phyloP scores from a whole-genome alignment of 2,113 vertebrate genomes.

The Spea bombifrons region DNA sequence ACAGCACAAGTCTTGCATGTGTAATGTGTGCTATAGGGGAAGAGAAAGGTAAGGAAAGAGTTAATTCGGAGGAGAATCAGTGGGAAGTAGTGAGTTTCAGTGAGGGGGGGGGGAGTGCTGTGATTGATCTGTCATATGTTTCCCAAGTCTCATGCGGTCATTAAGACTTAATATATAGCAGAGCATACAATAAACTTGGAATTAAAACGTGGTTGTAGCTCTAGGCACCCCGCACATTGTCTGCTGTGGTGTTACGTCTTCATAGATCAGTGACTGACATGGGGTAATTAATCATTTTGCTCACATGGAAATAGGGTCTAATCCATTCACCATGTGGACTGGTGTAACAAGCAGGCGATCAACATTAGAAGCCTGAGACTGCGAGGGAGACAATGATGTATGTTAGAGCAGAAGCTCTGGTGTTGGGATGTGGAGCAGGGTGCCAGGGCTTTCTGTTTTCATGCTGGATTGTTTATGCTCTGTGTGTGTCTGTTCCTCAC shows the following conservation, averaged over 20 bases:
- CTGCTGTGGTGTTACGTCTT: constrained; percentile 78
- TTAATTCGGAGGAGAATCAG: constrained; percentile 52
- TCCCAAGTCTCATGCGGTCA: constrained; percentile 67
- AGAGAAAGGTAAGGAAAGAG: constrained; percentile 56
- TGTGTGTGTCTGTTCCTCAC: constrained; percentile 72
- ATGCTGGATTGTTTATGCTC: constrained; percentile 74
- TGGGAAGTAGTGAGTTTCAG: constrained; percentile 57
- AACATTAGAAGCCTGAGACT: constrained; percentile 74
- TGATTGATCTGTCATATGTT: constrained; percentile 73
- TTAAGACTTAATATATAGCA: constrained; percentile 69
- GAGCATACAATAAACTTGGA: constrained; percentile 74
- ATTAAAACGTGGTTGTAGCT: constrained; percentile 77
- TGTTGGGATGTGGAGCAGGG: constrained; percentile 56
- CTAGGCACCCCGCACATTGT: constrained; percentile 76
- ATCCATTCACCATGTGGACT: constrained; percentile 76
- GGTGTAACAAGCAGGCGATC: constrained; percentile 72
- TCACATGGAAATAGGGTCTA: constrained; percentile 76
- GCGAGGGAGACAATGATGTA: constrained; percentile 62
- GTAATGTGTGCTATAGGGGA: constrained; percentile 46
- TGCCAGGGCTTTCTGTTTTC: constrained; percentile 64
- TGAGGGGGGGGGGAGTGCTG: constrained; percentile 48
- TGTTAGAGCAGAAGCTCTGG: constrained; percentile 37
- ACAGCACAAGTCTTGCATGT: constrained; percentile 1
- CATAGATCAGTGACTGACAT: constrained; percentile 80
- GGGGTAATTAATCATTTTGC: constrained; percentile 83